A percentile compares a stretch with the other conserved stretches of the same genome.
These are phyloP conservation scores for Sisor rabdophorus DNA, from an alignment of 2,113 vertebrate species.

Conservation along the genomic window DNA sequence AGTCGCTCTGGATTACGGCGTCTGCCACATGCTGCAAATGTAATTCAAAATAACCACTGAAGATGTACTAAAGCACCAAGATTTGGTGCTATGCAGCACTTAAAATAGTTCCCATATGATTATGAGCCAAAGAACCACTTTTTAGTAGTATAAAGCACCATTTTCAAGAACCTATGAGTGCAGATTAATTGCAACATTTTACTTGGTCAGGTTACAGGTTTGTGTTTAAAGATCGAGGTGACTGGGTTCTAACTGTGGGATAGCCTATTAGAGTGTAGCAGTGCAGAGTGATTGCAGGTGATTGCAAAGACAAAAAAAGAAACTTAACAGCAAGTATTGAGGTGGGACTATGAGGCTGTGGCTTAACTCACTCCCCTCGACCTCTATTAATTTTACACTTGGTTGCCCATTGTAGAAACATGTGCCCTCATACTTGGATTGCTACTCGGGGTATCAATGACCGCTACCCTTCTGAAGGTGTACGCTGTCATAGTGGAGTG, in stretches of 20 bases:
- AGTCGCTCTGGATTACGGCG: no score
- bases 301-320: conserved; percentile 47
- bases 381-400: conserved; percentile 55
- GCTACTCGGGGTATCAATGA: conserved; percentile 40
- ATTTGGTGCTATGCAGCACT: no score
- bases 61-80: no score
- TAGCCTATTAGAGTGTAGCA: conserved; percentile 19
- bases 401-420: conserved; percentile 36
- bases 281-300: conserved; percentile 20
- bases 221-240: background rate
- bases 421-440: conserved; percentile 43
- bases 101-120: no score
- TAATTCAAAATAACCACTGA: no score
- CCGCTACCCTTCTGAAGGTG: conserved; percentile 17
- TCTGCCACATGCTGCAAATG: no score
- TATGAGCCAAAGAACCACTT: no score
- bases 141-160: no score
- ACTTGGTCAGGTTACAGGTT: conserved; percentile 24
- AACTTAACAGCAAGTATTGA: conserved; percentile 35
- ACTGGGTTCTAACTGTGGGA: conserved; percentile 18
- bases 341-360: conserved; percentile 36
- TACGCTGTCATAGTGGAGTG: conserved; percentile 32
- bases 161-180: background rate
- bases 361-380: conserved; percentile 30
- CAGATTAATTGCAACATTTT: conserved; percentile 12